These are phyloP conservation scores for Pelecanoides urinatrix DNA, from an alignment of 2,113 vertebrate species.

Conservation along the genomic window DNA sequence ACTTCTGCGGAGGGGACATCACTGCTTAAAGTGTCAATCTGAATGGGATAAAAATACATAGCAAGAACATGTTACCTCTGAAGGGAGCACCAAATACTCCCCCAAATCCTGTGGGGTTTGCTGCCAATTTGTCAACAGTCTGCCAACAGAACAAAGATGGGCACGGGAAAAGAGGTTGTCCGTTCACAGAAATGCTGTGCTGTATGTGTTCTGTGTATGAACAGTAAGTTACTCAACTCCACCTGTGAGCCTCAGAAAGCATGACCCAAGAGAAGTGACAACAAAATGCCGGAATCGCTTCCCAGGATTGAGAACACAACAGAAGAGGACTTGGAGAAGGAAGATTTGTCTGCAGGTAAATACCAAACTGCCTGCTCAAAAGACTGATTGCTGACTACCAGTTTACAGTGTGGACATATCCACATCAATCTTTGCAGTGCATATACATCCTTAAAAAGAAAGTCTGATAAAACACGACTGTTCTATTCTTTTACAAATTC, in stretches of 20 bases:
- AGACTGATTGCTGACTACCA: neutral
- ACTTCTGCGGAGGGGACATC: neutral
- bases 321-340: neutral
- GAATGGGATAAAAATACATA: neutral
- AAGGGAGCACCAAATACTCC: neutral
- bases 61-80: neutral
- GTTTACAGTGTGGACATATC: neutral
- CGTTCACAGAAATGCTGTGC: neutral
- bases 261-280: neutral
- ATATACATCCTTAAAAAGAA: neutral
- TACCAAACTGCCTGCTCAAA: neutral
- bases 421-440: neutral
- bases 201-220: fast-evolving
- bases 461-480: neutral
- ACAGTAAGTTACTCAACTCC: neutral
- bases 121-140: neutral
- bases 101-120: neutral
- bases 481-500: neutral
- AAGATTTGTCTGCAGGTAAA: neutral
- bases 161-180: neutral
- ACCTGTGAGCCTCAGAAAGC: neutral
- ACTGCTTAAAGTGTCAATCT: neutral
- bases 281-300: neutral
- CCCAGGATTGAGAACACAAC: neutral
- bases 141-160: neutral